phyloP scores from a whole-genome alignment of 1,140 invertebrate species.

The Thalassaphorura encarpata region DNA sequence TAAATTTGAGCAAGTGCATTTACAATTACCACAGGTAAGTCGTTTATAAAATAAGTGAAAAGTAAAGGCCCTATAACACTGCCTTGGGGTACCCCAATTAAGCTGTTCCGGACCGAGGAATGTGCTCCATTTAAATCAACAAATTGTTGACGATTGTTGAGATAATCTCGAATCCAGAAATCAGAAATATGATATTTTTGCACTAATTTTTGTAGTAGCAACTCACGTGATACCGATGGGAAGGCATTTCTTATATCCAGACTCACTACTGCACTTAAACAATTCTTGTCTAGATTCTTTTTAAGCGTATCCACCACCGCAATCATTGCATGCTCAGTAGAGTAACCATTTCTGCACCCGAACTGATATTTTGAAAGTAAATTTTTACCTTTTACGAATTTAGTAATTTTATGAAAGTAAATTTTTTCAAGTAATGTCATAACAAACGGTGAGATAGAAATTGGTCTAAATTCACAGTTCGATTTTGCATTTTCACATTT shows the following conservation, averaged over 20 bases:
- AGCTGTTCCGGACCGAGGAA: neutral
- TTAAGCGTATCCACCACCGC: neutral
- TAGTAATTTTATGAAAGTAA: neutral
- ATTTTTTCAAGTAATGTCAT: neutral
- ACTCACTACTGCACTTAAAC: neutral
- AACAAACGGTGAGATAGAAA: conserved; percentile 1
- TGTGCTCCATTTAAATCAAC: neutral
- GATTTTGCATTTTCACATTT: neutral
- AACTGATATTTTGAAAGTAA: conserved; percentile 5
- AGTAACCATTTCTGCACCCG: conserved; percentile 4
- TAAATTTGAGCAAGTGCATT: conserved; percentile 1
- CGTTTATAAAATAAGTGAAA: conserved; percentile 13
- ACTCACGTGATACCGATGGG: neutral
- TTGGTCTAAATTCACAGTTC: neutral
- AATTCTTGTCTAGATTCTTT: conserved; percentile 3
- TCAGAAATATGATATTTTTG: conserved; percentile 11
- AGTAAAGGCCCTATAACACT: conserved; percentile 7
- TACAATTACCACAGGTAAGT: neutral
- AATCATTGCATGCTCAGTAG: conserved; percentile 11
- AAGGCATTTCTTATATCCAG: conserved; percentile 16
- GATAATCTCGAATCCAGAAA: conserved; percentile 12
- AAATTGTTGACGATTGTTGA: neutral
- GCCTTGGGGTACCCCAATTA: conserved; percentile 2
- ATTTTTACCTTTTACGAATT: neutral
- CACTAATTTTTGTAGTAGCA: conserved; percentile 1